Conservation (phyloP, 1,140 invertebrate genomes). For the Drosophila miranda region DNA sequence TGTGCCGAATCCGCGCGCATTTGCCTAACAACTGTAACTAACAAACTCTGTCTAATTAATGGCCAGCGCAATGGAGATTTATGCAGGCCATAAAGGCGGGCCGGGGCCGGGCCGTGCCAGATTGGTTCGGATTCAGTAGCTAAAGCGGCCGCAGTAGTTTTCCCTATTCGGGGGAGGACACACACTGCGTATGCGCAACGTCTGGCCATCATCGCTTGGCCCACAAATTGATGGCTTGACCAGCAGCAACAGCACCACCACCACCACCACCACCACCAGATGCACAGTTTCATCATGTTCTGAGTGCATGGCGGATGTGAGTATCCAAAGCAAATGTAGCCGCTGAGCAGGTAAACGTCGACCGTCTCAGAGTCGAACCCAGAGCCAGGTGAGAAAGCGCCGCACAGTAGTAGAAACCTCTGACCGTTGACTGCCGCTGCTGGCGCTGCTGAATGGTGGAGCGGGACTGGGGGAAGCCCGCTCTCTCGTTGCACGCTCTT, state of each 20-base stretch:
- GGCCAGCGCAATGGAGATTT: conserved; percentile 32
- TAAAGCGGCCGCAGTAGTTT: conserved; percentile 16
- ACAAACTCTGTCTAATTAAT: conserved; percentile 55
- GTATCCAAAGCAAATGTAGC: not conserved
- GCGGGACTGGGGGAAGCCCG: conserved; percentile 10
- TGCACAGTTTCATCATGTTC: conserved; percentile 37
- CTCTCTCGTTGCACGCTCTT: not conserved
- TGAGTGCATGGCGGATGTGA: conserved; percentile 8
- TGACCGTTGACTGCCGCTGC: conserved; percentile 32
- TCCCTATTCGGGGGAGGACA: not conserved
- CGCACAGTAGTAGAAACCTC: conserved; percentile 53
- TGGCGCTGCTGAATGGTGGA: not conserved
- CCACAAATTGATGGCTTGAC: not conserved
- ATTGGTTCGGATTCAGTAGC: conserved; percentile 22
- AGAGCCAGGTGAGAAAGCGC: conserved; percentile 50
- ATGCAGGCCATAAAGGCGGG: conserved; percentile 47
- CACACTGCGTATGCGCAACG: conserved; percentile 48
- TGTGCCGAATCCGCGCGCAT: conserved; percentile 10
- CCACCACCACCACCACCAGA: not conserved
- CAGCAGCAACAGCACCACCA: not conserved
- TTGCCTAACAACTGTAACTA: conserved; percentile 61
- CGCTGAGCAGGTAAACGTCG: conserved; percentile 1
- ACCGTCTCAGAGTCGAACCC: conserved; percentile 45
- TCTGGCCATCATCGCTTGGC: not conserved
- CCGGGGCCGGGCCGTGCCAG: conserved; percentile 1